Base-by-base conservation (phyloP, 2,113 vertebrate genomes). In the Cebus imitator region DNA sequence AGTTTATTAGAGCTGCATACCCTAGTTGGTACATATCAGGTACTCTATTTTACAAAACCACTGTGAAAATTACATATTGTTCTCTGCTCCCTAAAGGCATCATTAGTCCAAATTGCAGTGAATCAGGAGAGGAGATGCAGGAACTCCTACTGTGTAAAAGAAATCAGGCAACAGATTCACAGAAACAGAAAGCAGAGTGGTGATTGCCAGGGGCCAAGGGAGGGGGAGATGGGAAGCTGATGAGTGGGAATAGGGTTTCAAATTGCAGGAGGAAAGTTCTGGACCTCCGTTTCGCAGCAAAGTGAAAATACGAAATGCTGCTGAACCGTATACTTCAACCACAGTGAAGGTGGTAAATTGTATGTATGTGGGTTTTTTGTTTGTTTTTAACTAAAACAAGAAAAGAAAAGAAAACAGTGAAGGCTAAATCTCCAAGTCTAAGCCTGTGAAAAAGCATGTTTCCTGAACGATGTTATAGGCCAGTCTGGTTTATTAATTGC, bases 221-320 rank as follows among this genome's bases (percentile, higher is more conserved):
- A 0, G 8, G 13, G 23, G 40, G 30, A 16, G 1, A 1, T 0
- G 18, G 1, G 21, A 8, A 11, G 58, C 5, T n/a, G 30, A 11
- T 83, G 20, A 70, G 48, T 1, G 6, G 23, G n/a, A 37, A 7
- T 2, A 2, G 45, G 4, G 25, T 58, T 68, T 72, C 93, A 82
- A 79, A 25, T 52, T 45, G 40, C 50, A 43, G 57, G 45, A 35
- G 4, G 12, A 52, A 58, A 27, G 17, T 55, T 52, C 85, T 11
- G 40, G 23, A 78, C 37, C 21, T 23, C 52, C 32, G 35, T n/a
- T 81, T n/a, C 61, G 64, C 32, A 43, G 37, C 52, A 66, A n/a
- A 8, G 12, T 30, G 58, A 92, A 32, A 17, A 84, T 32, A 70
- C 73, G n/a, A 64, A 78, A 27, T 20, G 13, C 11, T 3, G 50